Evolutionary conservation across 2,888 invertebrate species (phyloP).

Genomic region (Caenorhabditis sp.): DNA sequence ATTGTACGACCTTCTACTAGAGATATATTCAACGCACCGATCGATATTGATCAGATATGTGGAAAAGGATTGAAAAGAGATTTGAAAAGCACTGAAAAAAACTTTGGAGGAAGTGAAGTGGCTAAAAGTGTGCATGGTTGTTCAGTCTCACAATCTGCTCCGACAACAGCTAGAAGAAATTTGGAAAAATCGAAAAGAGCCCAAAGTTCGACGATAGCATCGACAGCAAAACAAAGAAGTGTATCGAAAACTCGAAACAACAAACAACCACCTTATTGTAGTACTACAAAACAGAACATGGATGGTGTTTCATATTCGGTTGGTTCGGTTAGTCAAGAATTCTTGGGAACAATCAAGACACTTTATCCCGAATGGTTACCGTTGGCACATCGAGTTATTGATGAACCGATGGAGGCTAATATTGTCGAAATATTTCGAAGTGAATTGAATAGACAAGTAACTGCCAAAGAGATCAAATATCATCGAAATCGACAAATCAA

Average conservation of each 20-base stretch:
- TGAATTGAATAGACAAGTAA: conserved; percentile 6
- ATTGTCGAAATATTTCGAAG: conserved; percentile 8
- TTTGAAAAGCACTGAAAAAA: conserved; percentile 17
- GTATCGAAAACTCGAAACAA: background rate
- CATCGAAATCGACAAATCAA: conserved; percentile 4
- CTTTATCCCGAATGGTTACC: conserved; percentile 37
- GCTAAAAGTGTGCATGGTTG: conserved; percentile 20
- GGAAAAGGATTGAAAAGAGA: conserved; percentile 25
- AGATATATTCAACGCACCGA: conserved; percentile 19
- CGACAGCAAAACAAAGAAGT: conserved; percentile 14
- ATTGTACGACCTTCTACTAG: conserved; percentile 16
- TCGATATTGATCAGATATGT: conserved; percentile 32
- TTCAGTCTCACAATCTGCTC: background rate
- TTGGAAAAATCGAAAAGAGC: background rate
- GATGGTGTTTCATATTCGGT: conserved; percentile 27
- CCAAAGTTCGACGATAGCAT: conserved; percentile 14
- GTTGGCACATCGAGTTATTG: conserved; percentile 5
- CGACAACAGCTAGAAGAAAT: background rate
- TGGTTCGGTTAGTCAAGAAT: conserved; percentile 18
- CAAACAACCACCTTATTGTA: conserved; percentile 25
- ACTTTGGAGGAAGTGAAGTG: conserved; percentile 28
- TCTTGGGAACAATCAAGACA: conserved; percentile 29
- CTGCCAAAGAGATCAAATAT: conserved; percentile 10
- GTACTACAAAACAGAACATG: conserved; percentile 12
- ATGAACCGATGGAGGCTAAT: conserved; percentile 2